These are phyloP conservation scores for Lepisosteus osseus DNA, from an alignment of 2,113 vertebrate genomes.

Conservation along the genomic window DNA sequence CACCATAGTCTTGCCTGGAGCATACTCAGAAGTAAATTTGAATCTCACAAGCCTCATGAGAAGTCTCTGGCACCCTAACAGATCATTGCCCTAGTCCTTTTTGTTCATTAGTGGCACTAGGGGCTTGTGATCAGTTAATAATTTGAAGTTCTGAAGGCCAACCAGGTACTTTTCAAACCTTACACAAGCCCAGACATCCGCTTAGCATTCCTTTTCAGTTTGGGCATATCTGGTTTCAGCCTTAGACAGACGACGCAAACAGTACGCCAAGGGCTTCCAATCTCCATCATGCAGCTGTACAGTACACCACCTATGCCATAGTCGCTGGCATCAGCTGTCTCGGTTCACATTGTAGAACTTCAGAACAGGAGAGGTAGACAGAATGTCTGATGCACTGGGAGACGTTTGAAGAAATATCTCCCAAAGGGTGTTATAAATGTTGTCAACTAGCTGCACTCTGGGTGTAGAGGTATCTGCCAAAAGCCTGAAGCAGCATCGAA, in stretches of 20 bases:
- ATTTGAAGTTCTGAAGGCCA: slow-evolving; percentile 38
- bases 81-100: slow-evolving; percentile 28
- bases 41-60: slow-evolving; percentile 23
- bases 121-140: slow-evolving; percentile 37
- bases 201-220: slow-evolving; percentile 39
- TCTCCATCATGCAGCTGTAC: slow-evolving; percentile 49
- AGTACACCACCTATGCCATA: slow-evolving; percentile 49
- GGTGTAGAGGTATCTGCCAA: slow-evolving; percentile 19
- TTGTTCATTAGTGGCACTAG: slow-evolving; percentile 39
- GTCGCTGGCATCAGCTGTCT: slow-evolving; percentile 52
- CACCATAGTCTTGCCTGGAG: slow-evolving; percentile 25
- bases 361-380: slow-evolving; percentile 34
- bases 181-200: slow-evolving; percentile 27
- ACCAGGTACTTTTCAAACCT: slow-evolving; percentile 39
- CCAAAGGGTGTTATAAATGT: slow-evolving; percentile 15
- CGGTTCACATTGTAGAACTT: slow-evolving; percentile 45
- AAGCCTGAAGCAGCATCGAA: slow-evolving; percentile 17
- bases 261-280: slow-evolving; percentile 52
- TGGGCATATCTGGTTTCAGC: slow-evolving; percentile 37
- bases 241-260: slow-evolving; percentile 43
- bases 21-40: slow-evolving; percentile 28
- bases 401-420: slow-evolving; percentile 18
- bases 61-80: slow-evolving; percentile 31
- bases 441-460: slow-evolving; percentile 4
- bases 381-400: slow-evolving; percentile 38